phyloP scores from a whole-genome alignment of 2,113 vertebrate species.

The Jaculus jaculus region DNA sequence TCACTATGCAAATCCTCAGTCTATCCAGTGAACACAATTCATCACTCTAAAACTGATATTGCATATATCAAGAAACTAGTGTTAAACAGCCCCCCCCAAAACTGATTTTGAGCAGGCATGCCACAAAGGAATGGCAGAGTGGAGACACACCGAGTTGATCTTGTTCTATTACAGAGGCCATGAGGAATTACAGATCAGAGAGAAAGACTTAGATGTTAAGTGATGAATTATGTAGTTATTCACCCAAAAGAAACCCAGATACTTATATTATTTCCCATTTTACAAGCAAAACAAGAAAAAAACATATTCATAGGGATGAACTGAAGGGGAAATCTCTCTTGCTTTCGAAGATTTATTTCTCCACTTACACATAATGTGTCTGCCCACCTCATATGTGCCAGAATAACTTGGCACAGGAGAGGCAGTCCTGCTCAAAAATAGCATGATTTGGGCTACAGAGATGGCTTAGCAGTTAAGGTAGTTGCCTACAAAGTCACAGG shows the following conservation, averaged over 20 bases:
- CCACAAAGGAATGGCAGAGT: neutral
- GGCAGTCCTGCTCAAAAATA: neutral
- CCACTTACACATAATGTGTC: constrained; percentile 17
- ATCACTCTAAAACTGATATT: constrained; percentile 52
- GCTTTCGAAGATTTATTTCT: constrained; percentile 55
- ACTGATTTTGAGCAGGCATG: constrained; percentile 57
- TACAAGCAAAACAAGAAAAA: constrained; percentile 23
- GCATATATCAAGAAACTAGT: constrained; percentile 52
- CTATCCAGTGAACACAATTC: constrained; percentile 58
- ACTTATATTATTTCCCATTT: constrained; percentile 50
- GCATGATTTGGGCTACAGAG: too few species aligned
- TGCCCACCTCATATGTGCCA: neutral
- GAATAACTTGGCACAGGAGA: neutral
- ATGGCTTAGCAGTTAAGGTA: too few species aligned
- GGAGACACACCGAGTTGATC: constrained; percentile 48
- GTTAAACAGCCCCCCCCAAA: constrained; percentile 1
- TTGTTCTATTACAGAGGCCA: constrained; percentile 42
- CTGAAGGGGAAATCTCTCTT: constrained; percentile 16
- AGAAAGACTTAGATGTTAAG: constrained; percentile 53
- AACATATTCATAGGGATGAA: constrained; percentile 46
- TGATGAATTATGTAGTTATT: constrained; percentile 45
- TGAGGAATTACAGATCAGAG: constrained; percentile 51
- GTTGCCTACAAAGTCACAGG: too few species aligned
- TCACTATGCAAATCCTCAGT: constrained; percentile 50
- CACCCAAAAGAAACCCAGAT: constrained; percentile 22